Conservation (phyloP, 2,797 vertebrate species). For the Coccyzus lansbergi region DNA sequence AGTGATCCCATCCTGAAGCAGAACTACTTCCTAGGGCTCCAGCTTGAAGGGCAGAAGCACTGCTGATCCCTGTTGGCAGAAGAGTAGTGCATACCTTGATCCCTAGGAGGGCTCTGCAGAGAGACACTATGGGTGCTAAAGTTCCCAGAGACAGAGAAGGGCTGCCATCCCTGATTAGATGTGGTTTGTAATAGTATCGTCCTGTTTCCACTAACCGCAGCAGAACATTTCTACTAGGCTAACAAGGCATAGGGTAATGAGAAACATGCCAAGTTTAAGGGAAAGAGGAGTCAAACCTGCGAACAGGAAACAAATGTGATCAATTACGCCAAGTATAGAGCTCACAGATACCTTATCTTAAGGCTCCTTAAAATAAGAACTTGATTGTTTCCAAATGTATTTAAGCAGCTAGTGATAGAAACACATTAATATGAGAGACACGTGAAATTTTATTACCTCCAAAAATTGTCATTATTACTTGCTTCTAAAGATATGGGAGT, state of each 20-base stretch:
- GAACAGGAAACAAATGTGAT: constrained; percentile 93
- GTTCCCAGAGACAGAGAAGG: constrained; percentile 38
- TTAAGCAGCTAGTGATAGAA: constrained; percentile 77
- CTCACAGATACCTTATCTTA: constrained; percentile 94
- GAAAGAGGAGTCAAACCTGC: constrained; percentile 84
- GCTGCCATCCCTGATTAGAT: constrained; percentile 71
- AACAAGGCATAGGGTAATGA: constrained; percentile 84
- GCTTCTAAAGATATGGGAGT: constrained; percentile 72
- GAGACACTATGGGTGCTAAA: neutral
- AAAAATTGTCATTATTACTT: constrained; percentile 77
- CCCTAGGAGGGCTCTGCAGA: constrained; percentile 35
- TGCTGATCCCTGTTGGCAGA: neutral
- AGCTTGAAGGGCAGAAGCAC: neutral
- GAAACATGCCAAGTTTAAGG: constrained; percentile 82
- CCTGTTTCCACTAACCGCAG: constrained; percentile 80
- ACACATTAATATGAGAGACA: constrained; percentile 70
- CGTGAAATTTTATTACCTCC: constrained; percentile 81
- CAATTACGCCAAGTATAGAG: constrained; percentile 88
- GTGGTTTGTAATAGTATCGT: constrained; percentile 76
- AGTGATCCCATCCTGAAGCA: neutral
- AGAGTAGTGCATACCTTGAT: neutral
- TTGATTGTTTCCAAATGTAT: constrained; percentile 97
- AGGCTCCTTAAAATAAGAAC: constrained; percentile 87
- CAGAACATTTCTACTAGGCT: constrained; percentile 78
- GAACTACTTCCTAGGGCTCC: neutral